Evolutionary conservation across 2,888 invertebrate genomes (phyloP).

Genomic region (Lamellibrachia satsuma): DNA sequence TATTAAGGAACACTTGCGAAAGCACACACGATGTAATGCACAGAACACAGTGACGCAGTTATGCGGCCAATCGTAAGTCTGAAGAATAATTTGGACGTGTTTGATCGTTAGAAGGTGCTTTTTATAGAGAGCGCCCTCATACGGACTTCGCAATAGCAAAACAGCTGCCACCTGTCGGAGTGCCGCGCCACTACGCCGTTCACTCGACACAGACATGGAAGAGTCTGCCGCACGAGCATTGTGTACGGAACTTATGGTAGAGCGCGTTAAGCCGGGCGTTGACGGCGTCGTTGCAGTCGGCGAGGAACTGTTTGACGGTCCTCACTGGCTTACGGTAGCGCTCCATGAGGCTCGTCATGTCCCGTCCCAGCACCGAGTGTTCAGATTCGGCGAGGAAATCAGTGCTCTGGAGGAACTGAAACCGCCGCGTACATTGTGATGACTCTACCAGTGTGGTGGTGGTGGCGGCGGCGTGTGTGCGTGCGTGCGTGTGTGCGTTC

Average conservation of each 20-base stretch:
- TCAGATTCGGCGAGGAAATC: not conserved
- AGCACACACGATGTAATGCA: not conserved
- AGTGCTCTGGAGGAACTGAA: not conserved
- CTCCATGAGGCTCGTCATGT: not conserved
- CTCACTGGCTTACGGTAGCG: constrained; percentile 1
- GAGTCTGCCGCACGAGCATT: not conserved
- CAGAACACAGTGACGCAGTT: not conserved
- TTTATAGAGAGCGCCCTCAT: not conserved
- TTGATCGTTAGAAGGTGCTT: not conserved
- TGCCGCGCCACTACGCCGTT: not conserved
- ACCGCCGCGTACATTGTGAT: not conserved
- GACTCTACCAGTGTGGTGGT: not conserved
- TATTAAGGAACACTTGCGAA: not conserved
- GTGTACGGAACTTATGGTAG: not conserved
- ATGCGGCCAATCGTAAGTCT: not conserved
- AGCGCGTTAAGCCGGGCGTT: not conserved
- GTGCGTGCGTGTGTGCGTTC: not conserved
- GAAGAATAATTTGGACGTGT: not conserved
- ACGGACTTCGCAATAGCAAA: not conserved
- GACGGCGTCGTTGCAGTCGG: not conserved
- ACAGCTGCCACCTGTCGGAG: not conserved
- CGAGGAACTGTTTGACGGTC: not conserved
- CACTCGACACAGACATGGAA: not conserved
- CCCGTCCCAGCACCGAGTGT: not conserved
- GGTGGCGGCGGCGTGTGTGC: not conserved